Percentiles rank a stretch among this genome's conserved stretches.
Evolutionary conservation across 2,888 invertebrate species (phyloP).

Genomic region (Drosophila kambysellisi): DNA sequence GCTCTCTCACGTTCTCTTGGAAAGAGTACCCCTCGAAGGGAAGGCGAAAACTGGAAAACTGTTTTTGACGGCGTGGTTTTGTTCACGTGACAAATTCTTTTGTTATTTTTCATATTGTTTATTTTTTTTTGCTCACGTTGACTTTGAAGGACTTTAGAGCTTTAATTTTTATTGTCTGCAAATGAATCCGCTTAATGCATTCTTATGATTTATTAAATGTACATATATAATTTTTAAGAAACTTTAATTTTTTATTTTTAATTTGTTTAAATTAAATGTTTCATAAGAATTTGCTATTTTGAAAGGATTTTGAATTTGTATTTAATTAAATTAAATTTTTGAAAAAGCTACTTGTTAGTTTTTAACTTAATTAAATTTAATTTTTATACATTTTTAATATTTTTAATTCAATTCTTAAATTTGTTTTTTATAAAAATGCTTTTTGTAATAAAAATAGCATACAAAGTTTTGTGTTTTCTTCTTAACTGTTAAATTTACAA

Average conservation of each 20-base stretch:
- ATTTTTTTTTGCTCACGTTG: constrained; percentile 21
- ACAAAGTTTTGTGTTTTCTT: neutral
- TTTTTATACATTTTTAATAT: neutral
- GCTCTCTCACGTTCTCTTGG: constrained; percentile 5
- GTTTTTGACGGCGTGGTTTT: constrained; percentile 44
- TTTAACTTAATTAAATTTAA: neutral
- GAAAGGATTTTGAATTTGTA: neutral
- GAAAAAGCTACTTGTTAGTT: neutral
- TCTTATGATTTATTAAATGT: constrained; percentile 15
- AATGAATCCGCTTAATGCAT: constrained; percentile 28
- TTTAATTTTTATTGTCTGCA: constrained; percentile 25
- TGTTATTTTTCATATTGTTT: constrained; percentile 32
- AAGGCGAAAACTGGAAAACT: constrained; percentile 34
- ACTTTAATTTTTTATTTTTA: neutral
- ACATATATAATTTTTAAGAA: neutral
- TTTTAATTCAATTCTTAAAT: neutral
- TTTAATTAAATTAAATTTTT: neutral
- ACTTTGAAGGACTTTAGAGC: constrained; percentile 41
- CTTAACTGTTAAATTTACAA: neutral
- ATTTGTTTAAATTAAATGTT: neutral
- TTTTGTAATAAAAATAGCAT: neutral
- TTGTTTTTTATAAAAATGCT: neutral
- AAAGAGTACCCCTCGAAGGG: constrained; percentile 15
- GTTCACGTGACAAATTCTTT: constrained; percentile 67
- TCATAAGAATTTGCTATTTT: neutral